phyloP scores from a whole-genome alignment of 2,113 vertebrate genomes.

The Trinectes maculatus region DNA sequence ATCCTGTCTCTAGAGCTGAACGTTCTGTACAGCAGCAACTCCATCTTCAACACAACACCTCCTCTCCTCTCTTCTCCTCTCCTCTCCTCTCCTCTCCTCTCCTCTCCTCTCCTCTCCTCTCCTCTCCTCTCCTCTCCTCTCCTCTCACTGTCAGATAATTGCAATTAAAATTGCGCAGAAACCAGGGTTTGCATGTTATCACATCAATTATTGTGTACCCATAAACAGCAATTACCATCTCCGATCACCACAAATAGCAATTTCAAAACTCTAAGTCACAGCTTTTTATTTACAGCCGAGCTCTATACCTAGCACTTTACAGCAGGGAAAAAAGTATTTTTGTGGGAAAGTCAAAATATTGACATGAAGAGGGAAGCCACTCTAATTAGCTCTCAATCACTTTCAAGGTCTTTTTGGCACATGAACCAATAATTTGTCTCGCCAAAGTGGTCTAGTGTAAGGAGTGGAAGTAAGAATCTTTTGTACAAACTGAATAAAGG shows the following conservation, averaged over 20 bases:
- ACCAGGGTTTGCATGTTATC: constrained; percentile 45
- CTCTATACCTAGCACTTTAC: constrained; percentile 28
- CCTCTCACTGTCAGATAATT: constrained; percentile 55
- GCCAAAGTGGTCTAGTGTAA: constrained; percentile 45
- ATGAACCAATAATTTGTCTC: constrained; percentile 52
- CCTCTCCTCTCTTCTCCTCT: background rate
- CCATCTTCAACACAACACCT: constrained; percentile 29
- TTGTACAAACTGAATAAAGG: constrained; percentile 8
- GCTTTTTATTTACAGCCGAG: constrained; percentile 25
- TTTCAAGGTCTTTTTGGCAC: constrained; percentile 57
- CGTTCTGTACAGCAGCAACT: background rate
- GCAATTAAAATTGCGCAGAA: constrained; percentile 23
- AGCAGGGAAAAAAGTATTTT: constrained; percentile 18
- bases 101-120: constrained; percentile 1
- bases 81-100: constrained; percentile 1
- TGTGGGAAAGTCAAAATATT: constrained; percentile 35
- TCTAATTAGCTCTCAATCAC: constrained; percentile 60
- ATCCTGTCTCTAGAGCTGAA: constrained; percentile 38
- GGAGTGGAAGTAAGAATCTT: constrained; percentile 38
- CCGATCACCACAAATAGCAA: constrained; percentile 35
- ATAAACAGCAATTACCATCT: constrained; percentile 57
- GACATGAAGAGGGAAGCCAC: constrained; percentile 49
- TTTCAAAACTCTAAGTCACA: constrained; percentile 20
- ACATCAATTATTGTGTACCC: constrained; percentile 46
- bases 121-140: background rate